Percentiles rank a stretch among this genome's conserved stretches.
These are phyloP conservation scores for Caenorhabditis imperialis DNA, from an alignment of 2,888 invertebrate genomes.

Conservation along the genomic window DNA sequence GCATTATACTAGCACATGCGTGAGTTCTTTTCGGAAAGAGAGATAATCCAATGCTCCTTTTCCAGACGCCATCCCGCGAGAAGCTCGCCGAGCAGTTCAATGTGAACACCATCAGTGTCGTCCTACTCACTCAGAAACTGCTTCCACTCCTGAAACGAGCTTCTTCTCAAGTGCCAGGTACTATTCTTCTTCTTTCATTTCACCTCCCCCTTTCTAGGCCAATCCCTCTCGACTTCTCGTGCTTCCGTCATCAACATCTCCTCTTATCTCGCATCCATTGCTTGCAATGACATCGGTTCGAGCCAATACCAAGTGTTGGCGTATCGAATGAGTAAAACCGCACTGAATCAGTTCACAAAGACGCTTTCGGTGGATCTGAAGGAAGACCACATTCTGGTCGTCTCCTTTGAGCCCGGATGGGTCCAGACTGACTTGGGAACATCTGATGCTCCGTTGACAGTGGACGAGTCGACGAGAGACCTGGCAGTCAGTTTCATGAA, in stretches of 20 bases:
- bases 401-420: slow-evolving; percentile 65
- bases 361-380: slow-evolving; percentile 58
- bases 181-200: no score
- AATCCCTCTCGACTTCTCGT: slow-evolving; percentile 31
- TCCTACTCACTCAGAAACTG: slow-evolving; percentile 51
- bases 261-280: slow-evolving; percentile 51
- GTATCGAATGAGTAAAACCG: slow-evolving; percentile 61
- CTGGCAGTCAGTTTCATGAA: slow-evolving; percentile 48
- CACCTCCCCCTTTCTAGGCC: no score
- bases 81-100: slow-evolving; percentile 84
- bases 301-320: slow-evolving; percentile 41
- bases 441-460: slow-evolving; percentile 40
- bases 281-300: slow-evolving; percentile 49
- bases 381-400: slow-evolving; percentile 56
- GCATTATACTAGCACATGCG: slow-evolving; percentile 16
- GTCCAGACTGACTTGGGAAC: slow-evolving; percentile 70
- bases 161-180: slow-evolving; percentile 33
- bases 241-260: slow-evolving; percentile 55
- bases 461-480: slow-evolving; percentile 52
- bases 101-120: slow-evolving; percentile 83
- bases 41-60: no score
- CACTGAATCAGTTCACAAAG: slow-evolving; percentile 66
- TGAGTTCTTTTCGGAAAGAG: no score
- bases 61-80: slow-evolving; percentile 79
- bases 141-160: slow-evolving; percentile 53